Conservation (phyloP, 2,113 vertebrate genomes). For the Mixornis gularis region DNA sequence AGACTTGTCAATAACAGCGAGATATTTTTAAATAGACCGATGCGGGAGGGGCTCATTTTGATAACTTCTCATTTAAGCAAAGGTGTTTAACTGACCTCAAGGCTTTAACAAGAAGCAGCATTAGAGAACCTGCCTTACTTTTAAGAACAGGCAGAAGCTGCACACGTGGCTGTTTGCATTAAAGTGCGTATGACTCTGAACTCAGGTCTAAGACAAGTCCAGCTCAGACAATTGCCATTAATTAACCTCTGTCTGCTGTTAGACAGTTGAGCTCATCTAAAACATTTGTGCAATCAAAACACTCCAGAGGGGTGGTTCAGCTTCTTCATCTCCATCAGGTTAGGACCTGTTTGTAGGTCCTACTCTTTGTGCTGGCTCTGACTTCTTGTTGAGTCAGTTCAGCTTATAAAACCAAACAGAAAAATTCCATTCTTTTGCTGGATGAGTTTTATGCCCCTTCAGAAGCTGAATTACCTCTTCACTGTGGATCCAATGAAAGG, state of each 20-base stretch:
- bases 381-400: background rate
- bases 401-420: background rate
- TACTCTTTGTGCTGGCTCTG: background rate
- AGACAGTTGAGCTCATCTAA: slow-evolving; percentile 27
- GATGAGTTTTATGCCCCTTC: background rate
- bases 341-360: background rate
- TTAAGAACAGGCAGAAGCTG: background rate
- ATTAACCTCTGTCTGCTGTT: slow-evolving; percentile 2
- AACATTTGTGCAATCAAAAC: background rate
- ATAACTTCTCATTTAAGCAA: background rate
- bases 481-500: background rate
- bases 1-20: background rate
- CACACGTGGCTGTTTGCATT: background rate
- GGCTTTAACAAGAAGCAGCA: background rate
- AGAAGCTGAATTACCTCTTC: background rate
- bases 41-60: background rate
- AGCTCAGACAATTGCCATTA: background rate
- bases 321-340: background rate
- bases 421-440: background rate
- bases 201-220: background rate
- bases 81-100: background rate
- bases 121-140: background rate
- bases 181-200: background rate
- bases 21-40: background rate
- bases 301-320: background rate